Evolutionary conservation across 1,140 invertebrate genomes (phyloP).

Genomic region (Colletes latitarsis): DNA sequence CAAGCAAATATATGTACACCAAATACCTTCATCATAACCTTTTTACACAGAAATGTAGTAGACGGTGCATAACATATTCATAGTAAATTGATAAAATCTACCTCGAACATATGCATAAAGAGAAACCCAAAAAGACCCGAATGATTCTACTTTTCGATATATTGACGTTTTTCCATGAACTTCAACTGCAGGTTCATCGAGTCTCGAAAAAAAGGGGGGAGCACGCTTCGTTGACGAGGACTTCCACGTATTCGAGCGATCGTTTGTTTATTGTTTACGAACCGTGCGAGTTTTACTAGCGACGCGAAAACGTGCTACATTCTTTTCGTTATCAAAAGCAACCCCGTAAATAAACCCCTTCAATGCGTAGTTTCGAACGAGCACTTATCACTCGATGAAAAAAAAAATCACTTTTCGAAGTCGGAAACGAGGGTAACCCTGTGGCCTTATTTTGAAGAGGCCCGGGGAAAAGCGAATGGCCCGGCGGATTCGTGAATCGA

Average conservation of each 20-base stretch:
- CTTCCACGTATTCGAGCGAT: constrained; percentile 26
- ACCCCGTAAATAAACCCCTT: not conserved
- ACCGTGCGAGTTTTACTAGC: constrained; percentile 16
- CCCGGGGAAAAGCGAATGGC: constrained; percentile 68
- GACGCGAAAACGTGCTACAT: not conserved
- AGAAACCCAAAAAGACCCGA: not conserved
- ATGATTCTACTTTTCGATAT: not conserved
- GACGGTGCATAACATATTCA: not conserved
- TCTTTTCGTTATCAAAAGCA: not conserved
- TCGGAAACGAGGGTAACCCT: constrained; percentile 13
- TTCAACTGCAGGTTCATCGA: not conserved
- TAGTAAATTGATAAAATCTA: not conserved
- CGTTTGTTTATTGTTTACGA: constrained; percentile 41
- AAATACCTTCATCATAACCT: constrained; percentile 38
- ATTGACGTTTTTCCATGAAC: not conserved
- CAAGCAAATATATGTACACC: not conserved
- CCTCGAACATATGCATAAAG: not conserved
- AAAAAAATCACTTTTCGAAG: not conserved
- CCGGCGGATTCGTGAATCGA: constrained; percentile 72
- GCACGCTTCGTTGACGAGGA: constrained; percentile 34
- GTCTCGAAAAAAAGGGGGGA: not conserved
- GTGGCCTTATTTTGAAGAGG: constrained; percentile 61
- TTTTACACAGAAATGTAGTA: not conserved
- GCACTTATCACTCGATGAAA: not conserved
- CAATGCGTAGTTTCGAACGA: not conserved